Evolutionary conservation across 2,797 vertebrate species (phyloP).

Genomic region (Anabacerthia variegaticeps): DNA sequence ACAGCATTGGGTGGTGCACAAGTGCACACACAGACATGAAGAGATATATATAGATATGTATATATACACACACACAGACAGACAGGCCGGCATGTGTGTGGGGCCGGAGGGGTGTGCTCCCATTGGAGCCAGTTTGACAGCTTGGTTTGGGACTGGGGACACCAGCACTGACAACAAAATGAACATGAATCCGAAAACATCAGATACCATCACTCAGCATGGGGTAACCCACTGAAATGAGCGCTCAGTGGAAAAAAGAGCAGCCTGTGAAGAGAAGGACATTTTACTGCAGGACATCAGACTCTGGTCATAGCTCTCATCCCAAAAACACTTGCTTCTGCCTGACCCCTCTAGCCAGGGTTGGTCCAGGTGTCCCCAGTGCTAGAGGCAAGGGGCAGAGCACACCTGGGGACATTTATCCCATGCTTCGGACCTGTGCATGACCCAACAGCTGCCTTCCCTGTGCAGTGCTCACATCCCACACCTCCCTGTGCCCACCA

Average conservation of each 20-base stretch:
- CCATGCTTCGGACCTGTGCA: fast-evolving
- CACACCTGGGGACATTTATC: not conserved
- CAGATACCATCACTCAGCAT: constrained; percentile 55
- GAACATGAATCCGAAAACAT: constrained; percentile 65
- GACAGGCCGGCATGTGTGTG: not conserved
- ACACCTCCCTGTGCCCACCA: not conserved
- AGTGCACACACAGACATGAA: constrained; percentile 37
- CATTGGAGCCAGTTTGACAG: constrained; percentile 48
- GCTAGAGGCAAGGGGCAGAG: not conserved
- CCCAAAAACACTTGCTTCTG: not conserved
- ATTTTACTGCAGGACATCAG: constrained; percentile 18
- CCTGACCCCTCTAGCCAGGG: not conserved
- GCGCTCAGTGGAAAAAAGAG: constrained; percentile 2
- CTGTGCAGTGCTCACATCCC: not conserved
- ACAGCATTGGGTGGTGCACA: constrained; percentile 13
- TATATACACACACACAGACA: constrained; percentile 49
- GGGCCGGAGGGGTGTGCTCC: constrained; percentile 29
- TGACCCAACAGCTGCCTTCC: not conserved
- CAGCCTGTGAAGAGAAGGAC: constrained; percentile 67
- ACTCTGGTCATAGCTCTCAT: fast-evolving
- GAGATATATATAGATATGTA: not conserved
- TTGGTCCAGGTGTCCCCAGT: not conserved
- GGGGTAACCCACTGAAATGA: constrained; percentile 55
- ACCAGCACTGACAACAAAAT: constrained; percentile 73
- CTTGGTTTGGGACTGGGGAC: constrained; percentile 48